Evolutionary conservation across 1,140 invertebrate genomes (phyloP).

Genomic region (Zaprionus gabonicus): DNA sequence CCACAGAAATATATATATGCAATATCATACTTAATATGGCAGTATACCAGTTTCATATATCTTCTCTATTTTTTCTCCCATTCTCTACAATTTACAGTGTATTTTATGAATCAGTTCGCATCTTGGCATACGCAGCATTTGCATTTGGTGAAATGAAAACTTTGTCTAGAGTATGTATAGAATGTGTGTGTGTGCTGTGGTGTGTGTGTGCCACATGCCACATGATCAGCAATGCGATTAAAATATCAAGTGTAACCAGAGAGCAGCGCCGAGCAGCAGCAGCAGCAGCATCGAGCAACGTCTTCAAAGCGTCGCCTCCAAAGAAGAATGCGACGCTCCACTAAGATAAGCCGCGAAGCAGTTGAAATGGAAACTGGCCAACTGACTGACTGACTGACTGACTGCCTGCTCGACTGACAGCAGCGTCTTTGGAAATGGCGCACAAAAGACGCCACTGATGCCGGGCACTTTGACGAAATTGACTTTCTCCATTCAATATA

Average conservation of each 20-base stretch:
- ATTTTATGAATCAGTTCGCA: not conserved
- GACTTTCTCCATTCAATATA: conserved; percentile 83
- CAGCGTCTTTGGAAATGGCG: conserved; percentile 75
- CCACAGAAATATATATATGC: too few species aligned
- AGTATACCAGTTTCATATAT: not conserved
- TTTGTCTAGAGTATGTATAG: not conserved
- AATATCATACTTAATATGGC: not conserved
- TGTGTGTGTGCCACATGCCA: conserved; percentile 44
- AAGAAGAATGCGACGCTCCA: conserved; percentile 55
- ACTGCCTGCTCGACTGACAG: conserved; percentile 35
- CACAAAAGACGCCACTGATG: conserved; percentile 62
- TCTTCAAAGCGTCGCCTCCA: conserved; percentile 26
- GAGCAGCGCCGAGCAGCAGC: conserved; percentile 14
- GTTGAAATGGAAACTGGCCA: conserved; percentile 76
- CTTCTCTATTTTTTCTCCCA: not conserved
- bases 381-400: conserved; percentile 43
- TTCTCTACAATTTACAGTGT: conserved; percentile 13
- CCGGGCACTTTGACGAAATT: conserved; percentile 74
- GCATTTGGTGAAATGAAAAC: conserved; percentile 47
- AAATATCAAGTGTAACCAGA: conserved; percentile 68
- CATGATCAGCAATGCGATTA: conserved; percentile 77
- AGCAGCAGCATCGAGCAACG: conserved; percentile 7
- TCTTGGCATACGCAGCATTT: conserved; percentile 28
- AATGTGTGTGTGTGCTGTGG: not conserved
- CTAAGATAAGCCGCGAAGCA: conserved; percentile 54